Base-by-base conservation (phyloP, 2,797 vertebrate species). In the Melanotaenia maccullochi region DNA sequence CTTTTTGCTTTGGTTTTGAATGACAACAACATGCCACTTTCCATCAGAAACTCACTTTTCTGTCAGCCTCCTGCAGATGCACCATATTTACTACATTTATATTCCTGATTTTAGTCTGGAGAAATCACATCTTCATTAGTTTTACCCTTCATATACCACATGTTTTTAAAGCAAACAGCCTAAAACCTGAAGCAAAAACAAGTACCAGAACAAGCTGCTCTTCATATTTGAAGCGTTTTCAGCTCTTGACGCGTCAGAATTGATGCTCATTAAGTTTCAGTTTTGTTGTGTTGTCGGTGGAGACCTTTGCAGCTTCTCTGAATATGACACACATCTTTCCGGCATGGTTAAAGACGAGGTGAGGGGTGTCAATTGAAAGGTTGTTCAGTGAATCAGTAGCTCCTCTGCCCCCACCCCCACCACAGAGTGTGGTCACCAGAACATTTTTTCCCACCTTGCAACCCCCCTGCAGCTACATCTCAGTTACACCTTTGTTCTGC, bases 301-400 rank as follows among this genome's bases (percentile, higher is more conserved):
- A 6, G 51, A 8, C 20, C 40, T 44, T 18, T 35, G 38, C 11
- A 2, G 1, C 24, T 2, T 32, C 60, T 36, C 44, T 35, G 12
- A 30, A 32, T 62, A 60, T 66, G 0, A 16, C 30, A 9, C 60
- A 3, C 51, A 54, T 44, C 25, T 11, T 13, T 56, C n/a, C 25
- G 1, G 60, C 40, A 11, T 61, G 70, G 67, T 35, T 51, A 56
- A 57, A 77, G 42, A 33, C 9, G 3, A 40, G 42, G 47, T 18
- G 25, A 33, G 40, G n/a, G 20, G 54, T 65, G 73, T 61, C 68
- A 81, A 78, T 51, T 63, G 38, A 68, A 65, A 71, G 14, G 61
- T 40, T 79, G 57, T 51, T 65, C 56, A 8, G 64, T 81, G 79
- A 87, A 5, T 89, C 87, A 82, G 72, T 65, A 42, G 51, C 65